phyloP scores from a whole-genome alignment of 2,888 invertebrate genomes.

The Blera fallax region DNA sequence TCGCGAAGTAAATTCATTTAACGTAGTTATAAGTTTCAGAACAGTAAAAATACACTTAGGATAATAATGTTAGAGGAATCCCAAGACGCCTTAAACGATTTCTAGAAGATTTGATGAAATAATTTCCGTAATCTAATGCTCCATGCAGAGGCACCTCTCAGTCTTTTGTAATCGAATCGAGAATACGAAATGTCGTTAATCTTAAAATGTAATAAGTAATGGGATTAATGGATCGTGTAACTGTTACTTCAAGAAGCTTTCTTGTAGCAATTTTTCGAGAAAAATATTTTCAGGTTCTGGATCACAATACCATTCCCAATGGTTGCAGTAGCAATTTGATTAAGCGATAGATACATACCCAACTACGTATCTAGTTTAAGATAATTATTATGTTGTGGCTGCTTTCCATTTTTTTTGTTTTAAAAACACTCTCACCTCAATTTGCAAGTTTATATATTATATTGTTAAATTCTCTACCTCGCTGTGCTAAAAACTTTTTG shows the following conservation, averaged over 20 bases:
- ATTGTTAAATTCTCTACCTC: background rate
- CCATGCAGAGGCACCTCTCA: background rate
- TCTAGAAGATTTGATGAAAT: background rate
- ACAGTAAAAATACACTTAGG: background rate
- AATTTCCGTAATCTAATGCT: background rate
- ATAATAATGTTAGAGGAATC: background rate
- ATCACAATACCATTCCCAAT: too few species aligned
- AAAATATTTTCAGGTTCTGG: too few species aligned
- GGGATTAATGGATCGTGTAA: background rate
- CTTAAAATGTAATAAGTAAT: background rate
- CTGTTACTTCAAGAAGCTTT: background rate
- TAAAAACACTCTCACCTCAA: background rate
- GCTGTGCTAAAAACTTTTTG: background rate
- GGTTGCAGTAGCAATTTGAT: too few species aligned
- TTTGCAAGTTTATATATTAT: background rate
- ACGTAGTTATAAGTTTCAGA: background rate
- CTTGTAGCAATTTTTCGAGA: too few species aligned
- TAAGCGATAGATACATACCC: background rate
- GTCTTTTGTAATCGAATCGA: background rate
- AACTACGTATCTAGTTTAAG: background rate
- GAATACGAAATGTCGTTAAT: background rate
- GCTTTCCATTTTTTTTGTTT: too few species aligned
- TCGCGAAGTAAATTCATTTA: background rate
- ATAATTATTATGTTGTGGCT: background rate
- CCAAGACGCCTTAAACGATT: too few species aligned